Conservation (phyloP, 2,113 vertebrate genomes). For the Silurus meridionalis region DNA sequence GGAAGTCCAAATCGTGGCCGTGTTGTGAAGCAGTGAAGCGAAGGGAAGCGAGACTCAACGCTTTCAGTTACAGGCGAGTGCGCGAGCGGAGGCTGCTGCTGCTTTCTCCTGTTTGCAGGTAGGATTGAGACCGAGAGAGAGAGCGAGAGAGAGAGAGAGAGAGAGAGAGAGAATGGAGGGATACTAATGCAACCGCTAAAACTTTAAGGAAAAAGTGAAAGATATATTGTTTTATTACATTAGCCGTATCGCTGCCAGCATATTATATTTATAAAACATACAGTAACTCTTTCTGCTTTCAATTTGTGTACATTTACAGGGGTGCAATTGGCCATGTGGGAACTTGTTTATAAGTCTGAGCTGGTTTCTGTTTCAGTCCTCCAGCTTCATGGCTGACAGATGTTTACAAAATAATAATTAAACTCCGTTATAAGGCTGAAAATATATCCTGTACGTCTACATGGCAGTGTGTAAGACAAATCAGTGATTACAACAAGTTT, state of each 20-base stretch:
- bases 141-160: no score
- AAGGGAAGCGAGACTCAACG: constrained; percentile 14
- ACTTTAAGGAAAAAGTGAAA: no score
- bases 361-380: background rate
- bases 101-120: constrained; percentile 44
- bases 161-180: background rate
- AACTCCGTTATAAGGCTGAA: background rate
- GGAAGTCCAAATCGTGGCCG: constrained; percentile 66
- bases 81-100: constrained; percentile 30
- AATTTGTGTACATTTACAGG: background rate
- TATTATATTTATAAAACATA: background rate
- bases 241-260: background rate
- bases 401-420: background rate
- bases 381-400: background rate
- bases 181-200: background rate
- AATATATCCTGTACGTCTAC: background rate
- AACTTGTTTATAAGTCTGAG: background rate
- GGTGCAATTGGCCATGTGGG: background rate
- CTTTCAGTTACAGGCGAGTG: constrained; percentile 49
- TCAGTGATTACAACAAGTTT: background rate
- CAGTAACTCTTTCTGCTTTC: background rate
- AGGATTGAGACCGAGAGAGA: background rate
- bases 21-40: constrained; percentile 36
- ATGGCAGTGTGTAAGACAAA: background rate
- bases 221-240: background rate